These are phyloP conservation scores for Nysson spinosus DNA, from an alignment of 2,888 invertebrate genomes.

Conservation along the genomic window DNA sequence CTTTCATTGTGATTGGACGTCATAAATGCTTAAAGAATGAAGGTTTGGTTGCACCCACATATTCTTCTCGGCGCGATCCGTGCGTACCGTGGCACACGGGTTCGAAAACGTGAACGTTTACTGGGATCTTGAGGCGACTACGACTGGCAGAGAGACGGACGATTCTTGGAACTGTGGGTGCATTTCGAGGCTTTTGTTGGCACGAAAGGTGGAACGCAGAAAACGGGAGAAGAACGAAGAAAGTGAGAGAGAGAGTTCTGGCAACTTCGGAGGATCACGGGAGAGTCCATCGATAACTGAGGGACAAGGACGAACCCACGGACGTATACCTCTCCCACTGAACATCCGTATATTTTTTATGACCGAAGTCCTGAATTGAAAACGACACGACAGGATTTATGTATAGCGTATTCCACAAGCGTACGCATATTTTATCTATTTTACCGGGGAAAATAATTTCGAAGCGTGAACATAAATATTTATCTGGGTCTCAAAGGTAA, in stretches of 20 bases:
- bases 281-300: slow-evolving; percentile 35
- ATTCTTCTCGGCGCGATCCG: slow-evolving; percentile 14
- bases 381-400: no score
- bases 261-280: slow-evolving; percentile 38
- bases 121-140: slow-evolving; percentile 49
- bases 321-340: neutral
- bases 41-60: slow-evolving; percentile 43
- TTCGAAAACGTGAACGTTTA: slow-evolving; percentile 25
- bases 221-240: slow-evolving; percentile 2
- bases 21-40: no score
- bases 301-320: slow-evolving; percentile 9
- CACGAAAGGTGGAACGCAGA: slow-evolving; percentile 27
- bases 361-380: neutral
- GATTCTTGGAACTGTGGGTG: slow-evolving; percentile 57
- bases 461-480: no score
- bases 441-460: neutral
- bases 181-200: slow-evolving; percentile 57
- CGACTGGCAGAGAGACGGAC: slow-evolving; percentile 46
- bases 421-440: no score
- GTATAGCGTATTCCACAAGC: no score
- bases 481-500: no score
- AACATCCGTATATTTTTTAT: neutral
- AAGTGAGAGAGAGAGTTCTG: slow-evolving; percentile 16
- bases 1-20: no score
- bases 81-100: slow-evolving; percentile 20